A percentile compares a stretch with the other conserved stretches of the same genome.
phyloP scores from a whole-genome alignment of 2,797 vertebrate species.

The Gymnoscopelus microlampas region DNA sequence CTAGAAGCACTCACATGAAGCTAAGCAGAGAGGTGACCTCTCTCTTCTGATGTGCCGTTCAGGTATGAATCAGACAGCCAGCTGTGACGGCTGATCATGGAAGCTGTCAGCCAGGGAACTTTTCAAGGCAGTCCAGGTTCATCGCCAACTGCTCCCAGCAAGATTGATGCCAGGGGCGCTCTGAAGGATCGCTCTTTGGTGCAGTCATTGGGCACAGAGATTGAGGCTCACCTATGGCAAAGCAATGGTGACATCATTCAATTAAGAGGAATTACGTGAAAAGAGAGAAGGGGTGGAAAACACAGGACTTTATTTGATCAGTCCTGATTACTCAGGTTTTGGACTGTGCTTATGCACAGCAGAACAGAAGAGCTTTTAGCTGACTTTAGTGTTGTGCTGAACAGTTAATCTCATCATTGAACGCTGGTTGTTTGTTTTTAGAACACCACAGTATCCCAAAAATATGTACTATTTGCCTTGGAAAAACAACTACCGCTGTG shows the following conservation, averaged over 20 bases:
- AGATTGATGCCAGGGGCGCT: slow-evolving; percentile 68
- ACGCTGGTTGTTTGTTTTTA: slow-evolving; percentile 34
- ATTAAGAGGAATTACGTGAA: slow-evolving; percentile 61
- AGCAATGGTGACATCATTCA: slow-evolving; percentile 69
- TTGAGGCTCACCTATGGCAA: slow-evolving; percentile 68
- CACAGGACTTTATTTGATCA: slow-evolving; percentile 59
- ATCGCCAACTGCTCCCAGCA: slow-evolving; percentile 62
- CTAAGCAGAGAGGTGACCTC: slow-evolving; percentile 45
- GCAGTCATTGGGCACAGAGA: slow-evolving; percentile 70
- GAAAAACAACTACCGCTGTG: slow-evolving; percentile 32
- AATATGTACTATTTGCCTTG: slow-evolving; percentile 27
- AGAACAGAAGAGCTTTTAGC: slow-evolving; percentile 29
- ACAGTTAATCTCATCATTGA: slow-evolving; percentile 18
- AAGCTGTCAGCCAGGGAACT: slow-evolving; percentile 69
- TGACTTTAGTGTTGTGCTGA: slow-evolving; percentile 19
- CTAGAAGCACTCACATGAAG: slow-evolving; percentile 25
- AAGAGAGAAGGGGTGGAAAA: slow-evolving; percentile 61
- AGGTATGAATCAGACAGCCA: slow-evolving; percentile 72
- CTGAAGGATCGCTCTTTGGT: slow-evolving; percentile 71
- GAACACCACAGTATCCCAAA: slow-evolving; percentile 45
- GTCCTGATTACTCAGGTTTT: slow-evolving; percentile 47
- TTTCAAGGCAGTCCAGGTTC: slow-evolving; percentile 69
- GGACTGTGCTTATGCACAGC: slow-evolving; percentile 35
- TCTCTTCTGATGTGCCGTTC: slow-evolving; percentile 45
- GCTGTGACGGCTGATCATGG: slow-evolving; percentile 74